Percentiles rank a stretch among this genome's conserved stretches.
These are phyloP conservation scores for Galerucella calmariensis DNA, from an alignment of 2,888 invertebrate genomes.

Conservation along the genomic window DNA sequence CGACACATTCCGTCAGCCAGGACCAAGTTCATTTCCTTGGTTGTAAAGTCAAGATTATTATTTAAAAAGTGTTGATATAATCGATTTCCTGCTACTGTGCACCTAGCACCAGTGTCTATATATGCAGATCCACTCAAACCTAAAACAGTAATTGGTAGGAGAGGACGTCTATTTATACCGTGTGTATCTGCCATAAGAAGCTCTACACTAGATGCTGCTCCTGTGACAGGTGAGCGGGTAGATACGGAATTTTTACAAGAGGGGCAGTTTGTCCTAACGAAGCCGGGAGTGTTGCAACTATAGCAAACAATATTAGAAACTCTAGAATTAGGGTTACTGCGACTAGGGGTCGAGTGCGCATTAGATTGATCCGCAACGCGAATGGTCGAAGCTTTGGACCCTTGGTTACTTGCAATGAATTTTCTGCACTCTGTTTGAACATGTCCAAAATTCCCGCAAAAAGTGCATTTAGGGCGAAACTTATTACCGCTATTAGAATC, in stretches of 20 bases:
- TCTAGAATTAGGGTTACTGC: conserved; percentile 3
- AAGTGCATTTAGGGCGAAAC: conserved; percentile 14
- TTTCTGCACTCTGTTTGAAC: conserved; percentile 27
- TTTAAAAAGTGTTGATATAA: conserved; percentile 25
- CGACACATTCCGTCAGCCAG: conserved; percentile 37
- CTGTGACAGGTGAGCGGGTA: not conserved
- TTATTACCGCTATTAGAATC: conserved; percentile 10
- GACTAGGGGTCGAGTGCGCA: conserved; percentile 13
- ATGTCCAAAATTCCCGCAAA: conserved; percentile 23
- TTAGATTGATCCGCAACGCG: not conserved
- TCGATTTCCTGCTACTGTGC: conserved; percentile 30
- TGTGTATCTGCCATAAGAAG: conserved; percentile 18
- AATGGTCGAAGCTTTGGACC: not conserved
- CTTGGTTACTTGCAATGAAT: conserved; percentile 11
- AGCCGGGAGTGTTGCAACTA: conserved; percentile 28
- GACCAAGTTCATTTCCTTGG: conserved; percentile 26
- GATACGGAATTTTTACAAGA: conserved; percentile 1
- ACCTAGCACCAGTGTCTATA: conserved; percentile 41
- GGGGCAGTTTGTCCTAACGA: conserved; percentile 21
- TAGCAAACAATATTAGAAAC: conserved; percentile 23
- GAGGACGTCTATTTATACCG: conserved; percentile 12
- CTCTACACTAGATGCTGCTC: conserved; percentile 7
- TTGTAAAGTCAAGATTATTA: conserved; percentile 14
- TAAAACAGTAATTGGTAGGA: conserved; percentile 12
- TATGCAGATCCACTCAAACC: conserved; percentile 34